Conservation (phyloP, 2,797 vertebrate genomes). For the Acanthurus lineatus region DNA sequence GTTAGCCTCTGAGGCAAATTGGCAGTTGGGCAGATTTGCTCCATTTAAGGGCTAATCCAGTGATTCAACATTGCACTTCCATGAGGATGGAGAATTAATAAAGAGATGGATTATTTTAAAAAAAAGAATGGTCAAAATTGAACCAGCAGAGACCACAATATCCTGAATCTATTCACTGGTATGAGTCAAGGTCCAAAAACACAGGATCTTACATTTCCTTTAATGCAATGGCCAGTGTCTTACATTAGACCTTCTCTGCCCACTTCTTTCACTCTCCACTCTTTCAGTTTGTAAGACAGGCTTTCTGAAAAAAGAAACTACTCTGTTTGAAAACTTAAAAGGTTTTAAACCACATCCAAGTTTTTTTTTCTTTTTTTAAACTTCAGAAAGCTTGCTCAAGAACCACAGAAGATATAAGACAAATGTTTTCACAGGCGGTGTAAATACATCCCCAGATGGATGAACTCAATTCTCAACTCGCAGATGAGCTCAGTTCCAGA, state of each 20-base stretch:
- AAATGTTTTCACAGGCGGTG: constrained; percentile 8
- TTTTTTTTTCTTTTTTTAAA: not conserved
- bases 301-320: too few species aligned
- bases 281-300: not conserved
- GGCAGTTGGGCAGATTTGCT: not conserved
- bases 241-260: not conserved
- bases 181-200: not conserved
- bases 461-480: too few species aligned
- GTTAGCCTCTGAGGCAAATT: not conserved
- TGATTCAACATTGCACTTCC: not conserved
- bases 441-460: not conserved
- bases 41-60: not conserved
- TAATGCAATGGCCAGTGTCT: not conserved
- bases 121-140: not conserved
- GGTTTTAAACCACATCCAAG: not conserved
- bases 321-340: not conserved
- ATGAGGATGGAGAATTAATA: not conserved
- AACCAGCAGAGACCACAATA: not conserved
- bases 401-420: not conserved
- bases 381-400: not conserved
- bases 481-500: not conserved
- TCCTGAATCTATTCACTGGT: not conserved
- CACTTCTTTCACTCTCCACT: not conserved
- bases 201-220: not conserved
- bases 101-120: not conserved